Evolutionary conservation across 2,888 invertebrate genomes (phyloP).

Genomic region (Dasypolia templi): DNA sequence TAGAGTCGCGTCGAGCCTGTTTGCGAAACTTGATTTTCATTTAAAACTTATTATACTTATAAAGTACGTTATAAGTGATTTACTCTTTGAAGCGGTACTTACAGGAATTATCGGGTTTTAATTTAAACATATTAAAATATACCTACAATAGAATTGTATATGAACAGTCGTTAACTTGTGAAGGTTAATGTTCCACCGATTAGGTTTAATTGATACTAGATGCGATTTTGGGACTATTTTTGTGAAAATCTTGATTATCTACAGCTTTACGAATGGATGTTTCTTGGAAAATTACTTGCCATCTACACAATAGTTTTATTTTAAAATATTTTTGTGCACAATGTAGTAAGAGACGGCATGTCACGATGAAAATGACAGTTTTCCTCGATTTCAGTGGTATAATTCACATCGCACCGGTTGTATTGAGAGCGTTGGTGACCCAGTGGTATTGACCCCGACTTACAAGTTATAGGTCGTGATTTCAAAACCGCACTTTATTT

Average conservation of each 20-base stretch:
- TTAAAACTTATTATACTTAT: not conserved
- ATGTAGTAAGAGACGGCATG: not conserved
- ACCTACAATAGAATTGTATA: not conserved
- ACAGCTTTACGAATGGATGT: not conserved
- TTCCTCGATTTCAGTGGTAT: not conserved
- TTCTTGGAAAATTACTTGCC: not conserved
- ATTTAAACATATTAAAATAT: not conserved
- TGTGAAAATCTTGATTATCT: not conserved
- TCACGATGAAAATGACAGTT: not conserved
- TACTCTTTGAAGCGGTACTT: slow-evolving; percentile 14
- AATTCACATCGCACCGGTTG: slow-evolving; percentile 6
- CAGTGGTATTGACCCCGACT: too few relatives aligned
- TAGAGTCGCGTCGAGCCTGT: not conserved
- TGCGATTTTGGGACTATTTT: slow-evolving; percentile 3
- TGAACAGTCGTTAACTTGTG: not conserved
- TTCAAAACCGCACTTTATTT: too few relatives aligned
- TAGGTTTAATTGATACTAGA: slow-evolving; percentile 9
- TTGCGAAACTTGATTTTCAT: not conserved
- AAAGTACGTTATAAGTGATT: slow-evolving; percentile 10
- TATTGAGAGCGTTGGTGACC: too few relatives aligned
- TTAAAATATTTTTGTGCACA: not conserved
- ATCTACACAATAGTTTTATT: not conserved
- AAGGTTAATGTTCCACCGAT: not conserved
- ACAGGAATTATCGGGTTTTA: slow-evolving; percentile 1
- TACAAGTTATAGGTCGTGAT: too few relatives aligned